phyloP scores from a whole-genome alignment of 2,888 invertebrate species.

The Lithosia quadra region DNA sequence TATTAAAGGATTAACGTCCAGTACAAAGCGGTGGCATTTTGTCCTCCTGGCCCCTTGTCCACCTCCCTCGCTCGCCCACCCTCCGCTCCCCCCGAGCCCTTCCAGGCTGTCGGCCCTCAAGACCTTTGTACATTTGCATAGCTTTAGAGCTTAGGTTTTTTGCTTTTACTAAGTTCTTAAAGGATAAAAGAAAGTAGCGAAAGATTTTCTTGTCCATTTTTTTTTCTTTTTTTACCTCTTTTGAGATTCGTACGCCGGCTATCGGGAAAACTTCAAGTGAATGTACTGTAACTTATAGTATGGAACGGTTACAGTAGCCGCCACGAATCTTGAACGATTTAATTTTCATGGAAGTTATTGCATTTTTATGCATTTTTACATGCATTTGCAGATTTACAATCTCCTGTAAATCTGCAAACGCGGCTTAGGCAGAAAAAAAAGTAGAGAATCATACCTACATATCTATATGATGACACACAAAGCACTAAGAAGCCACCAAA shows the following conservation, averaged over 20 bases:
- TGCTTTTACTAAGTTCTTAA: constrained; percentile 75
- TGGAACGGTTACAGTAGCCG: not conserved
- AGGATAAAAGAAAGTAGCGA: constrained; percentile 72
- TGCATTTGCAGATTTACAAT: too few relatives aligned
- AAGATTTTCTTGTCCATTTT: constrained; percentile 56
- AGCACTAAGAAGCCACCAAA: too few relatives aligned
- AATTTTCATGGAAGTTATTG: not conserved
- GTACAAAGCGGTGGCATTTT: constrained; percentile 84
- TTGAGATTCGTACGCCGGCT: constrained; percentile 31
- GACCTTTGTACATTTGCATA: constrained; percentile 85
- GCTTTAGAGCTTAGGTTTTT: constrained; percentile 83
- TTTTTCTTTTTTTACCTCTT: constrained; percentile 40
- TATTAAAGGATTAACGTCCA: constrained; percentile 83
- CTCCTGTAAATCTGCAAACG: too few relatives aligned
- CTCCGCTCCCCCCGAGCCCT: constrained; percentile 47
- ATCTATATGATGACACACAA: too few relatives aligned
- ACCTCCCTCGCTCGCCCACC: constrained; percentile 46
- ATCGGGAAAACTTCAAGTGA: constrained; percentile 14
- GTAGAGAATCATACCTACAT: too few relatives aligned
- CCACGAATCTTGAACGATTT: not conserved
- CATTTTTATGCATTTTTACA: too few relatives aligned
- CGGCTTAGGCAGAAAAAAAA: too few relatives aligned
- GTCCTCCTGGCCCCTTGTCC: constrained; percentile 81
- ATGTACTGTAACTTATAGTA: constrained; percentile 5
- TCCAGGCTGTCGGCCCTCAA: constrained; percentile 71